Conservation (phyloP, 2,888 invertebrate genomes). For the Himalopsyche japonica region DNA sequence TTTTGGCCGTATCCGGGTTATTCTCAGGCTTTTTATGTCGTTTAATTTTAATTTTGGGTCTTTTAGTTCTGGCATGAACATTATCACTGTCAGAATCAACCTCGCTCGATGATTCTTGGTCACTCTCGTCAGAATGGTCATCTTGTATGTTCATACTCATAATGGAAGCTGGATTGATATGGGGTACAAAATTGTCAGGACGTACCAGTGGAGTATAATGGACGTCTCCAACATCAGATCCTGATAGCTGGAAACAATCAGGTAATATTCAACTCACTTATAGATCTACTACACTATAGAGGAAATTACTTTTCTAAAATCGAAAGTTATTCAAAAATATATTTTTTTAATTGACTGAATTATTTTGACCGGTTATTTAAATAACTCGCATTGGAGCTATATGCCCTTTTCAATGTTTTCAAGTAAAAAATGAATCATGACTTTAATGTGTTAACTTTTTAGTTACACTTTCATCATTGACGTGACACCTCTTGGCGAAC, state of each 20-base stretch:
- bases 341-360: too few relatives aligned
- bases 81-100: conserved; percentile 57
- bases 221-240: conserved; percentile 46
- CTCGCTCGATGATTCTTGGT: conserved; percentile 54
- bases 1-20: conserved; percentile 53
- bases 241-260: conserved; percentile 10
- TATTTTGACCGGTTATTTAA: too few relatives aligned
- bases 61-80: conserved; percentile 53
- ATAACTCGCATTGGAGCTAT: background rate
- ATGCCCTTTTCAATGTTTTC: background rate
- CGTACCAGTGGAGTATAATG: conserved; percentile 63
- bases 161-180: conserved; percentile 56
- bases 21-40: conserved; percentile 46
- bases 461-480: background rate
- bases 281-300: too few relatives aligned
- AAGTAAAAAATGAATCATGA: background rate
- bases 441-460: background rate
- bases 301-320: too few relatives aligned
- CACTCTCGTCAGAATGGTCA: conserved; percentile 63
- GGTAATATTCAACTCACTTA: background rate
- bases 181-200: conserved; percentile 52
- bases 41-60: conserved; percentile 56
- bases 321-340: too few relatives aligned
- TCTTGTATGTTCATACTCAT: conserved; percentile 62
- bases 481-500: background rate